phyloP scores from a whole-genome alignment of 1,140 invertebrate genomes.

The Drosophila mauritiana region DNA sequence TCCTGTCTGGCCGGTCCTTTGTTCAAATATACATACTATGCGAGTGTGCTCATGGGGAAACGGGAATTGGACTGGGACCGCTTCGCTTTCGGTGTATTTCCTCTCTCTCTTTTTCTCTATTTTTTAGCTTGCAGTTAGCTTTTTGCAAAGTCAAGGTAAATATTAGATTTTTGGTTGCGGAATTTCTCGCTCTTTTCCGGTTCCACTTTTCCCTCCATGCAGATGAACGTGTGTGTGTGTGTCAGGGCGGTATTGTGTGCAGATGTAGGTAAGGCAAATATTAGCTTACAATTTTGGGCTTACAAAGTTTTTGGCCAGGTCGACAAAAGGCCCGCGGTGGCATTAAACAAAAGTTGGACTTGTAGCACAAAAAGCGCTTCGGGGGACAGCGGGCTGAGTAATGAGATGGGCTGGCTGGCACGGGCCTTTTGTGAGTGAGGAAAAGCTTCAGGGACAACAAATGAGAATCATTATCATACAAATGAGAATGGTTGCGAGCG shows the following conservation, averaged over 20 bases:
- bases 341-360: slow-evolving; percentile 67
- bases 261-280: slow-evolving; percentile 77
- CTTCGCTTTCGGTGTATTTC: background rate
- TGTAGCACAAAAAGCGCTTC: slow-evolving; percentile 9
- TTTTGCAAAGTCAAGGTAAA: slow-evolving; percentile 80
- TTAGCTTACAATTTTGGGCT: slow-evolving; percentile 80
- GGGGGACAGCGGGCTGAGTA: slow-evolving; percentile 16
- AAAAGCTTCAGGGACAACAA: slow-evolving; percentile 28
- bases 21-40: slow-evolving; percentile 42
- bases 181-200: slow-evolving; percentile 57
- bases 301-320: slow-evolving; percentile 66
- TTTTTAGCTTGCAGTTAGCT: slow-evolving; percentile 64
- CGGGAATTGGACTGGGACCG: slow-evolving; percentile 19
- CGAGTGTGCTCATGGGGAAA: slow-evolving; percentile 16
- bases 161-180: slow-evolving; percentile 78
- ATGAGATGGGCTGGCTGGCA: slow-evolving; percentile 19
- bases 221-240: slow-evolving; percentile 11
- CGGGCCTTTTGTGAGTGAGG: slow-evolving; percentile 17
- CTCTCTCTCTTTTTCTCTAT: background rate
- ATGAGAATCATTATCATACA: slow-evolving; percentile 47
- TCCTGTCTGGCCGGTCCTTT: slow-evolving; percentile 67
- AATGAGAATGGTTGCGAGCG: slow-evolving; percentile 20
- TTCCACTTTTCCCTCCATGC: slow-evolving; percentile 35
- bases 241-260: slow-evolving; percentile 30
- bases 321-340: slow-evolving; percentile 67